A percentile compares a stretch with the other conserved stretches of the same genome.
Evolutionary conservation across 2,113 vertebrate genomes (phyloP).

Genomic region (Coptodon bakossiorum): DNA sequence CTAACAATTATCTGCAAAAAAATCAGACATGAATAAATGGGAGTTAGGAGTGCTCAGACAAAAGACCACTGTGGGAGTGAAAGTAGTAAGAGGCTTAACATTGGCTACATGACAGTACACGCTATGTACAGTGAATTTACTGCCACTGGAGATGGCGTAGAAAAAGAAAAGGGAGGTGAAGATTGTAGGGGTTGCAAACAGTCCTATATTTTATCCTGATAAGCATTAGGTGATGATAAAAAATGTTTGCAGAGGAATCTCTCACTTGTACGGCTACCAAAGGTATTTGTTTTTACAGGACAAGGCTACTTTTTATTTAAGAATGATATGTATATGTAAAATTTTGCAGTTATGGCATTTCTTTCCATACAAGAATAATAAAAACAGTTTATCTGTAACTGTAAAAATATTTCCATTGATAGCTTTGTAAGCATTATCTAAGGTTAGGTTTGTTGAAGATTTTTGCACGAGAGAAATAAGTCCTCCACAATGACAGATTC

Average conservation of each 20-base stretch:
- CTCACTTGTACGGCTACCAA: neutral
- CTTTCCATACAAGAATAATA: rapidly evolving
- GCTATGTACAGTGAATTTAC: neutral
- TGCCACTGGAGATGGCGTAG: neutral
- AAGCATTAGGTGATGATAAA: neutral
- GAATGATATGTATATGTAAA: neutral
- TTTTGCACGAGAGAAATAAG: neutral
- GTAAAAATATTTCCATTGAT: neutral
- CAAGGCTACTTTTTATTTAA: neutral
- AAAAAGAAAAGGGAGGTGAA: neutral
- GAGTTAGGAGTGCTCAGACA: neutral
- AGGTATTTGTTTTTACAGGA: neutral
- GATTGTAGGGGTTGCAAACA: neutral
- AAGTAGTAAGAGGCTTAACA: conserved; percentile 40
- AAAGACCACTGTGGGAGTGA: conserved; percentile 31
- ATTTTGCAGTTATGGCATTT: neutral
- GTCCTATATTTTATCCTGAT: neutral
- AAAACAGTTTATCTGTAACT: neutral
- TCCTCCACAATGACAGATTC: neutral
- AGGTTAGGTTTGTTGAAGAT: neutral
- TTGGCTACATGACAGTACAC: neutral
- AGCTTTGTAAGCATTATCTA: rapidly evolving
- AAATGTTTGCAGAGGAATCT: neutral
- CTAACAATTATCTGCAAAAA: neutral
- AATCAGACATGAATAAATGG: neutral